These are phyloP conservation scores for Lateolabrax maculatus DNA, from an alignment of 2,797 vertebrate genomes.

Conservation along the genomic window DNA sequence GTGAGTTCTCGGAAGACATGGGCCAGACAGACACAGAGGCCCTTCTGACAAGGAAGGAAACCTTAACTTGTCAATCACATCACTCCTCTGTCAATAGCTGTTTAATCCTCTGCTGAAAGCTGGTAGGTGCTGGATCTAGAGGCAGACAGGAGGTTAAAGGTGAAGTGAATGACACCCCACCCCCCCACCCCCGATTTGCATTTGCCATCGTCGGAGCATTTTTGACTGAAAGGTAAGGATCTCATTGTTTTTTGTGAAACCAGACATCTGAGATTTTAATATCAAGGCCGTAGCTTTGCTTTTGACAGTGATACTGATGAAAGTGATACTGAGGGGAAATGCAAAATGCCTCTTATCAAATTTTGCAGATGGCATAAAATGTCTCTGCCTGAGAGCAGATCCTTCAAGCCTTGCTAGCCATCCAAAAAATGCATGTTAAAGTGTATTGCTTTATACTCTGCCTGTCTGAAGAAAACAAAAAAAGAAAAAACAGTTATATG, in stretches of 20 bases:
- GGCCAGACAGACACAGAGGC: conserved; percentile 61
- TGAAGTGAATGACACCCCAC: conserved; percentile 55
- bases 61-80: conserved; percentile 78
- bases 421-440: conserved; percentile 15
- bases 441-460: conserved; percentile 47
- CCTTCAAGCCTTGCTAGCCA: conserved; percentile 47
- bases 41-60: conserved; percentile 70
- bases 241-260: conserved; percentile 51
- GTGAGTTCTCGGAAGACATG: conserved; percentile 69
- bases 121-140: conserved; percentile 57
- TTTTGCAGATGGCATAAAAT: conserved; percentile 61
- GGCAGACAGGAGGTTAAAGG: conserved; percentile 66
- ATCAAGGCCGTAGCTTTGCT: conserved; percentile 32
- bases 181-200: not conserved
- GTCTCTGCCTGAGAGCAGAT: conserved; percentile 55
- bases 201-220: conserved; percentile 38
- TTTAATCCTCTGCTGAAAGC: conserved; percentile 79
- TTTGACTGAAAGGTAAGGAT: conserved; percentile 72
- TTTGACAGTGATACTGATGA: conserved; percentile 56
- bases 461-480: conserved; percentile 58
- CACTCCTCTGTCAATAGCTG: conserved; percentile 78
- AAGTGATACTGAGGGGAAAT: conserved; percentile 57
- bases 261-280: conserved; percentile 51
- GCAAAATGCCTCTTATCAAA: conserved; percentile 57
- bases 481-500: conserved; percentile 66